These are phyloP conservation scores for Trachymyrmex septentrionalis DNA, from an alignment of 1,140 invertebrate species.

Conservation along the genomic window DNA sequence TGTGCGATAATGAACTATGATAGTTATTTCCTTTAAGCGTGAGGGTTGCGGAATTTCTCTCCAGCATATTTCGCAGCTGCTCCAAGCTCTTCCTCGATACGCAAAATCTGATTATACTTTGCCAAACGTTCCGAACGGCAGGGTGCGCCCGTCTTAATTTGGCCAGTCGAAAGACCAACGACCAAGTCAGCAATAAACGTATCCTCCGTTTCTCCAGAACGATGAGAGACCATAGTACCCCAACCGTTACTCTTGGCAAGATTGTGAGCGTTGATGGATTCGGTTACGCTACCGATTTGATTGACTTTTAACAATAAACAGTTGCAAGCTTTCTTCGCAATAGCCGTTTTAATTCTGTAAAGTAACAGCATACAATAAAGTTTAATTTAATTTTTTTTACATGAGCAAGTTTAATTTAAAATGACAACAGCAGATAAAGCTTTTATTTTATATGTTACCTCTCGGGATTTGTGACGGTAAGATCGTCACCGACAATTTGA, in stretches of 20 bases:
- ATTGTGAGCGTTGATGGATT: conserved; percentile 98
- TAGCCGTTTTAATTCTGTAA: conserved; percentile 95
- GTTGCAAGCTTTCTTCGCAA: conserved; percentile 99
- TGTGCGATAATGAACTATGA: neutral
- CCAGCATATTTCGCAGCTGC: conserved; percentile 96
- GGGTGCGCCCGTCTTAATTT: conserved; percentile 99
- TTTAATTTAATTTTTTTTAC: neutral
- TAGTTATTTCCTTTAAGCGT: conserved; percentile 77
- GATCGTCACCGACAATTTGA: conserved; percentile 98
- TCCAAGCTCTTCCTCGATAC: conserved; percentile 99
- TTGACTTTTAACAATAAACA: conserved; percentile 99
- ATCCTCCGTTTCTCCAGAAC: conserved; percentile 99
- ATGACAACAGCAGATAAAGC: neutral
- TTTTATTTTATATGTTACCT: conserved; percentile 75
- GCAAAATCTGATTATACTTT: conserved; percentile 99
- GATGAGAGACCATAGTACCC: conserved; percentile 99
- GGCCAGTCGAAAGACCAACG: conserved; percentile 98
- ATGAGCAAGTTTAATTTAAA: conserved; percentile 10
- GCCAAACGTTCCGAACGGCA: conserved; percentile 99
- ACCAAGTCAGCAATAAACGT: conserved; percentile 99
- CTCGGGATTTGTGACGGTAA: conserved; percentile 96
- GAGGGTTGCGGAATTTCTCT: conserved; percentile 96
- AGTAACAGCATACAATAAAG: conserved; percentile 3
- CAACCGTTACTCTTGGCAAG: conserved; percentile 97
- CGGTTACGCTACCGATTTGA: conserved; percentile 99